Percentiles rank a stretch among this genome's conserved stretches.
phyloP scores from a whole-genome alignment of 2,888 invertebrate genomes.

The Netelia inedita region DNA sequence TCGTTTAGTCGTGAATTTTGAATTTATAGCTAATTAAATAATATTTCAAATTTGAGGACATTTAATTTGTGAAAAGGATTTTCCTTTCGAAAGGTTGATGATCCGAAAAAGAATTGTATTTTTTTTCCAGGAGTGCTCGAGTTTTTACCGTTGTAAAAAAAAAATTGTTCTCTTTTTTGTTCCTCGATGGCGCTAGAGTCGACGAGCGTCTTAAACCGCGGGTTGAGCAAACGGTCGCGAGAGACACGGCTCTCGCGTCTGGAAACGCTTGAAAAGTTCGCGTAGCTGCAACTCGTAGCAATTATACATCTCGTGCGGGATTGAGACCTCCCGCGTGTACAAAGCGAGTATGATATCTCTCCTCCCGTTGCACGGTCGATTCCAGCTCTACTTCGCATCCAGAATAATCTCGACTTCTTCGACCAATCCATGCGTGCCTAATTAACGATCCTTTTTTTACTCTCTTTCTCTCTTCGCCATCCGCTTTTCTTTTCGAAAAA shows the following conservation, averaged over 20 bases:
- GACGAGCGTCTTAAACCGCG: background rate
- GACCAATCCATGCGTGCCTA: conserved; percentile 47
- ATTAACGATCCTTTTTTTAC: conserved; percentile 38
- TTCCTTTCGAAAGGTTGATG: too few relatives aligned
- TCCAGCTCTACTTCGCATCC: conserved; percentile 12
- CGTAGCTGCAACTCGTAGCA: background rate
- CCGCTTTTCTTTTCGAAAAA: background rate
- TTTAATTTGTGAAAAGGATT: too few relatives aligned
- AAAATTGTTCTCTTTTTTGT: conserved; percentile 21
- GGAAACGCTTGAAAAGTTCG: conserved; percentile 51
- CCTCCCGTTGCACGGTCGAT: background rate
- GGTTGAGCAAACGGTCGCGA: conserved; percentile 31
- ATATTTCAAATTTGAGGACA: too few relatives aligned
- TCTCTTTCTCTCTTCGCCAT: background rate
- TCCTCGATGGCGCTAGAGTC: background rate
- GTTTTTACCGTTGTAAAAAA: background rate
- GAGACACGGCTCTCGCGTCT: conserved; percentile 27
- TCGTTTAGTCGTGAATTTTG: too few relatives aligned
- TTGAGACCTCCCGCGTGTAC: conserved; percentile 22
- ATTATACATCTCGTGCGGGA: conserved; percentile 26
- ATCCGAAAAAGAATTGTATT: too few relatives aligned
- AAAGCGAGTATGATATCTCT: background rate
- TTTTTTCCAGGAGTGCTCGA: too few relatives aligned
- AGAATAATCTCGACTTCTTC: conserved; percentile 45
- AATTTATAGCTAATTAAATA: too few relatives aligned